Conservation (phyloP, 1,140 invertebrate genomes). For the Diachasmimorpha longicaudata region DNA sequence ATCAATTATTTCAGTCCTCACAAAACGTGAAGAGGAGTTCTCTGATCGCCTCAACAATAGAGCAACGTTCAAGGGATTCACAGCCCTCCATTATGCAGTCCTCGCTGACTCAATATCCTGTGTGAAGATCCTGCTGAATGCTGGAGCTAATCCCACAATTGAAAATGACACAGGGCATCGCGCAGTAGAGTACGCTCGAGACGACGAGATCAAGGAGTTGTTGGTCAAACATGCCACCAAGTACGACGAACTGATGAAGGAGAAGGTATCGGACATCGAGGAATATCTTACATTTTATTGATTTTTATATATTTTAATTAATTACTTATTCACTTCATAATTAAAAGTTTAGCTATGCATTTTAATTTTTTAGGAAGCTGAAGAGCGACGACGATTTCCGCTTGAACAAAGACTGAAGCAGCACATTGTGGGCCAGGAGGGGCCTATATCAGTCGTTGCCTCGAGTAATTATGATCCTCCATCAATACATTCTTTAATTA, state of each 20-base stretch:
- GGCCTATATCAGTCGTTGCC: slow-evolving; percentile 84
- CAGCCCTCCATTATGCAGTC: slow-evolving; percentile 89
- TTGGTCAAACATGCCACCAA: slow-evolving; percentile 48
- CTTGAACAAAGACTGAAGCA: slow-evolving; percentile 86
- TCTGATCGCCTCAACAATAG: slow-evolving; percentile 74
- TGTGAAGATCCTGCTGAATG: slow-evolving; percentile 68
- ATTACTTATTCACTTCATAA: too few relatives aligned
- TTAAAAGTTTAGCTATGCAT: too few relatives aligned
- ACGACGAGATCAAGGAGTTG: slow-evolving; percentile 66
- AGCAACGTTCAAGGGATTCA: slow-evolving; percentile 84
- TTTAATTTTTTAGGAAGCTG: slow-evolving; percentile 63
- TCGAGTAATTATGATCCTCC: slow-evolving; percentile 54
- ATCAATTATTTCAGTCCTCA: slow-evolving; percentile 64
- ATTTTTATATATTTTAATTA: too few relatives aligned
- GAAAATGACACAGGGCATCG: slow-evolving; percentile 81
- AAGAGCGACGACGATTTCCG: slow-evolving; percentile 85
- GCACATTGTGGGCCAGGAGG: slow-evolving; percentile 88
- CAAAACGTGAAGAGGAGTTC: slow-evolving; percentile 81
- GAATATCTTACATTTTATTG: too few relatives aligned
- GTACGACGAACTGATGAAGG: slow-evolving; percentile 52
- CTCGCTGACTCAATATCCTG: slow-evolving; percentile 73
- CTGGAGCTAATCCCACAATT: slow-evolving; percentile 74
- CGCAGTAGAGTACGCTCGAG: slow-evolving; percentile 78
- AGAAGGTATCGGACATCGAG: slow-evolving; percentile 33
- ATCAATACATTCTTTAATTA: too few relatives aligned